phyloP scores from a whole-genome alignment of 2,888 invertebrate genomes.

The Harmothoe impar region DNA sequence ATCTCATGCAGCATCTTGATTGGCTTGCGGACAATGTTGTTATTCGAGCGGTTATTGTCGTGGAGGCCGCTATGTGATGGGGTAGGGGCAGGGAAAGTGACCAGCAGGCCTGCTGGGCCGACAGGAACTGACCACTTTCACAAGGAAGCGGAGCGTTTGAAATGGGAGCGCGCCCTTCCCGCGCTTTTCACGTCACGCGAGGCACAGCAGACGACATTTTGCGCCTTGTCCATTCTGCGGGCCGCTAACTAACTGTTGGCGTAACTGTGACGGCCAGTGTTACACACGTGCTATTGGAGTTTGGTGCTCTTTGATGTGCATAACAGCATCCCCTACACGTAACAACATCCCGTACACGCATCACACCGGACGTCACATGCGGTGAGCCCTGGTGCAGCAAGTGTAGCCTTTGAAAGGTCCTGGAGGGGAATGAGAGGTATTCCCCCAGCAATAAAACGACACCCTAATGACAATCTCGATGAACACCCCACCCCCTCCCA shows the following conservation, averaged over 20 bases:
- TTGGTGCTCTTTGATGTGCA: neutral
- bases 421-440: neutral
- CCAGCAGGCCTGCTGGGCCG: conserved; percentile 3
- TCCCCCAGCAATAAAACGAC: conserved; percentile 1
- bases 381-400: neutral
- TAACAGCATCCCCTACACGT: conserved; percentile 18
- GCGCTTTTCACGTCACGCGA: conserved; percentile 5
- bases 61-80: neutral
- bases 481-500: neutral
- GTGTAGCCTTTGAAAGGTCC: neutral
- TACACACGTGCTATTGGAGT: neutral
- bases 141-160: conserved; percentile 26
- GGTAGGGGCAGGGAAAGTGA: neutral
- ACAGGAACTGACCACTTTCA: conserved; percentile 13
- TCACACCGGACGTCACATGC: neutral
- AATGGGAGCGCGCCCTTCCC: conserved; percentile 28
- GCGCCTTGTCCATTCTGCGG: neutral
- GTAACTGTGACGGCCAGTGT: neutral
- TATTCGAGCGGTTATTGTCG: conserved; percentile 38
- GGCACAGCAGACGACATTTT: conserved; percentile 4
- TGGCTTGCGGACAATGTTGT: conserved; percentile 34
- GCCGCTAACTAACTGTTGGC: neutral
- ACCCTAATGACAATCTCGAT: conserved; percentile 12
- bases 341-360: conserved; percentile 4
- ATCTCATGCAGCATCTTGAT: conserved; percentile 40